These are phyloP conservation scores for Lasioglossum villosulum DNA, from an alignment of 2,888 invertebrate genomes.

Conservation along the genomic window DNA sequence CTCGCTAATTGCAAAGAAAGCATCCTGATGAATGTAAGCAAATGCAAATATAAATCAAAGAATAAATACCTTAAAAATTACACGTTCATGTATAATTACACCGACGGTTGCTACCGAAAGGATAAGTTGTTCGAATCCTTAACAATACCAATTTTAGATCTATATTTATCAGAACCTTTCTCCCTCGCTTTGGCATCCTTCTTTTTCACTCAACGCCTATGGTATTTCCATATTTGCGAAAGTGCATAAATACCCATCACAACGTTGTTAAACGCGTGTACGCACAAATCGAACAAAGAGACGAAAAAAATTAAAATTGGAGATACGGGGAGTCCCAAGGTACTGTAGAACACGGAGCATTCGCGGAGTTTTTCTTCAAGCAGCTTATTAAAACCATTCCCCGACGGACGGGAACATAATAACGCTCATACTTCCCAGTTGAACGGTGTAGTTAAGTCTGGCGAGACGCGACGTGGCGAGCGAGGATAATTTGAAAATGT, in stretches of 20 bases:
- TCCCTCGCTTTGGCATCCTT: neutral
- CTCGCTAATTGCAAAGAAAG: neutral
- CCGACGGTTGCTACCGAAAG: neutral
- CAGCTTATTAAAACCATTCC: constrained; percentile 26
- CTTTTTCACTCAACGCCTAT: neutral
- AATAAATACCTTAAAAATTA: neutral
- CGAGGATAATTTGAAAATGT: constrained; percentile 23
- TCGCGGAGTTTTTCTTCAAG: constrained; percentile 15
- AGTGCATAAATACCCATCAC: neutral
- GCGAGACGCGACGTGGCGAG: constrained; percentile 1
- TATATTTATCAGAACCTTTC: neutral
- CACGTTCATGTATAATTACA: neutral
- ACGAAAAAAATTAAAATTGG: neutral
- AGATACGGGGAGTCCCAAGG: neutral
- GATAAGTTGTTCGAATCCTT: neutral
- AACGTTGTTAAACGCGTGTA: neutral
- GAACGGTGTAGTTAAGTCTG: constrained; percentile 13
- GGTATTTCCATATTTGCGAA: neutral
- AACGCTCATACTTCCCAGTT: constrained; percentile 4
- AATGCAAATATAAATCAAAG: neutral
- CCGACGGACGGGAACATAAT: constrained; percentile 7
- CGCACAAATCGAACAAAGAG: neutral
- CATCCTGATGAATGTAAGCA: neutral
- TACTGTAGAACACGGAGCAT: neutral
- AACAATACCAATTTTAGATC: neutral